A percentile compares a stretch with the other conserved stretches of the same genome.
phyloP scores from a whole-genome alignment of 2,888 invertebrate species.

The Lamellibrachia columna region DNA sequence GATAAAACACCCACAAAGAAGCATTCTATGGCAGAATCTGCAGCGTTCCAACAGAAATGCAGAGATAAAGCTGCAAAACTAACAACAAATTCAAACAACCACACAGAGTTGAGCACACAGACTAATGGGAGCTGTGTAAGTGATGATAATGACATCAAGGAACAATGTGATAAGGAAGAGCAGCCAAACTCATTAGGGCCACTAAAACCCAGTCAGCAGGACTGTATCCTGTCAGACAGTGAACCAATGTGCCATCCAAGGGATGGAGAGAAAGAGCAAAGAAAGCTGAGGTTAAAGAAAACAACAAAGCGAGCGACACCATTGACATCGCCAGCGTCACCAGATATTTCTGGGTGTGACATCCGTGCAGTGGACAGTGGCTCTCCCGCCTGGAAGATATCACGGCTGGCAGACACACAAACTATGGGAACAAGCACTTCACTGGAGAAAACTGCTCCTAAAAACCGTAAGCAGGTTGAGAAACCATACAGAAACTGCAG shows the following conservation, averaged over 20 bases:
- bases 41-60: not conserved
- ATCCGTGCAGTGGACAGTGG: not conserved
- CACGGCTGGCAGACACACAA: not conserved
- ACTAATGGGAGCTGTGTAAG: not conserved
- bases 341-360: not conserved
- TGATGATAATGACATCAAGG: not conserved
- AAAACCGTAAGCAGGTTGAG: not conserved
- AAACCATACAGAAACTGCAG: not conserved
- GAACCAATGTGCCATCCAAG: not conserved
- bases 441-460: not conserved
- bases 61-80: not conserved
- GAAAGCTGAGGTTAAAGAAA: not conserved
- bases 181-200: not conserved
- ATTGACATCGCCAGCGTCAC: not conserved
- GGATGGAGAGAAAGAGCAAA: not conserved
- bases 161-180: not conserved
- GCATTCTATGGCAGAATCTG: not conserved
- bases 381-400: not conserved
- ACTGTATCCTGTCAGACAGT: not conserved
- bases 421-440: not conserved
- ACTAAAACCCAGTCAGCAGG: not conserved
- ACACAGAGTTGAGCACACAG: not conserved
- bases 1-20: not conserved
- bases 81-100: not conserved
- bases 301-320: not conserved